Base-by-base conservation (phyloP, 2,888 invertebrate genomes). In the Thecocarcelia acutangulata region DNA sequence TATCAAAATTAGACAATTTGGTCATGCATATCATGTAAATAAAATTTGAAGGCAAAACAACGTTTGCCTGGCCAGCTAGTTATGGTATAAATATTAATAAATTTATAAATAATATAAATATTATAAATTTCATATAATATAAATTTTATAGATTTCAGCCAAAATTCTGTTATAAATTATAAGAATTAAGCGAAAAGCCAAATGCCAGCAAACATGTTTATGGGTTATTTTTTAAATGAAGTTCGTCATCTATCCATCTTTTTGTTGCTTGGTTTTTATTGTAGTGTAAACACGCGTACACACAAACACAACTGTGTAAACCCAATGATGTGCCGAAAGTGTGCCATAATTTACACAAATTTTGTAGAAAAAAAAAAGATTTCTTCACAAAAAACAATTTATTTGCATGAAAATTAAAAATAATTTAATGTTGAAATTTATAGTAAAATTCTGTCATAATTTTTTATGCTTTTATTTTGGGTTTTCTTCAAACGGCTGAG, bases 291-390 rank as follows among this genome's bases (percentile, higher is more conserved):
- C 24, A 64, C 17, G 17, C n/a, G n/a, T 15, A 19, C 37, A 4
- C 28, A 54, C 21, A 33, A 12, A 54, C 15, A 15, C n/a, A 15
- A n/a, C 21, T 13, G 9, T 52, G 15, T 44, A 58, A 61, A 61
- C 28, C 46, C 63, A 81, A 81, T 64, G 69, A 82, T 74, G 63
- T 78, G 74, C 17, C 63, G 73, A 82, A 82, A 82, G 82, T 82
- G 82, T 78, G 82, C 52, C 82, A 82, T 74, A 64, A 74, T 78
- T 78, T 80, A 40, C 48, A 69, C 33, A 33, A 33, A 33, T 9
- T 33, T 33, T 24, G 3, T 8, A 33, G 8, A 33, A 33, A 33
- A 8, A 33, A 61, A 72, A 68, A n/a, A n/a, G n/a, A n/a, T n/a
- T n/a, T 59, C 48, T 50, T 6, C 40, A 52, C 17, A 21, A 75